Conservation (phyloP, 2,797 vertebrate genomes). For the Champsocephalus gunnari region DNA sequence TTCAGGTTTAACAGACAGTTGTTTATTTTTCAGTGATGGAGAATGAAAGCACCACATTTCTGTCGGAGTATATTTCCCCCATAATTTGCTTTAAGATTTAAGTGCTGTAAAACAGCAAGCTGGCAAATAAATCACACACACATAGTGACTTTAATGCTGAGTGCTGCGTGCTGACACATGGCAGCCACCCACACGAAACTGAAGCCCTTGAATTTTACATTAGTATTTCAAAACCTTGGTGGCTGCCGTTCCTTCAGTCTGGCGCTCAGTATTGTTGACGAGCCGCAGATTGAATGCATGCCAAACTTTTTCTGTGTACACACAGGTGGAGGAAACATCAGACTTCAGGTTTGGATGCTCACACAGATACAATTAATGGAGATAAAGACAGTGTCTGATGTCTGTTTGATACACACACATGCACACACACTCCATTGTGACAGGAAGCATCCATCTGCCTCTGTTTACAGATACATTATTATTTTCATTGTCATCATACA, state of each 20-base stretch:
- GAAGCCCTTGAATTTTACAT: slow-evolving; percentile 75
- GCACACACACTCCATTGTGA: slow-evolving; percentile 2
- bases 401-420: background rate
- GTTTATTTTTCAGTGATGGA: slow-evolving; percentile 41
- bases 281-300: slow-evolving; percentile 57
- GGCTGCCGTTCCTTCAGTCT: slow-evolving; percentile 62
- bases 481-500: slow-evolving; percentile 53
- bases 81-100: slow-evolving; percentile 71
- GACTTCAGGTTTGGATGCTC: slow-evolving; percentile 43
- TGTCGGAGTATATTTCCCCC: slow-evolving; percentile 50
- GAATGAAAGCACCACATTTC: slow-evolving; percentile 30
- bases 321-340: slow-evolving; percentile 56
- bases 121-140: slow-evolving; percentile 50
- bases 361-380: slow-evolving; percentile 61
- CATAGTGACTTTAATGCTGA: slow-evolving; percentile 60
- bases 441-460: slow-evolving; percentile 19
- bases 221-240: slow-evolving; percentile 70
- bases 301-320: slow-evolving; percentile 53
- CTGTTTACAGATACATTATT: slow-evolving; percentile 73
- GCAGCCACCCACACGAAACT: slow-evolving; percentile 75
- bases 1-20: slow-evolving; percentile 36
- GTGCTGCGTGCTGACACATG: slow-evolving; percentile 73
- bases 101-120: slow-evolving; percentile 68
- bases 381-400: slow-evolving; percentile 56
- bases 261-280: slow-evolving; percentile 44